A percentile compares a stretch with the other conserved stretches of the same genome.
These are phyloP conservation scores for Ascaphus truei DNA, from an alignment of 2,113 vertebrate genomes.

Conservation along the genomic window DNA sequence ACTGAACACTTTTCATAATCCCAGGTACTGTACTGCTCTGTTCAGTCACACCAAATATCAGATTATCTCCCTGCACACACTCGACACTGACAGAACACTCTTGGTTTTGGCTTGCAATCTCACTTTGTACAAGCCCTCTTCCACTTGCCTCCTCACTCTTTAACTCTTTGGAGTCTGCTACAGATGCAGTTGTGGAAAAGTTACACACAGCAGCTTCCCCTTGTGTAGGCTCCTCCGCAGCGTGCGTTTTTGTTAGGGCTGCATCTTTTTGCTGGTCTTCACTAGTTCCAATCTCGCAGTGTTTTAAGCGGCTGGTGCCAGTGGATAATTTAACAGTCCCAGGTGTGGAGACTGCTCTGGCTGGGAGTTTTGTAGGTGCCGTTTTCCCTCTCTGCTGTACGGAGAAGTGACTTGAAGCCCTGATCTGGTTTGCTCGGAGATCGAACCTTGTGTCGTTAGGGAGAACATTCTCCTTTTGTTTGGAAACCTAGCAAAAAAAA, in stretches of 20 bases:
- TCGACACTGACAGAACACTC: background rate
- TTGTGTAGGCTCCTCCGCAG: background rate
- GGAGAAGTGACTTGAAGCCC: background rate
- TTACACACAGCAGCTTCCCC: background rate
- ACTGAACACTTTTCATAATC: too few species aligned
- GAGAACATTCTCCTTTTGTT: conserved; percentile 30
- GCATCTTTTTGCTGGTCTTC: background rate
- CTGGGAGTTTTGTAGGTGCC: background rate
- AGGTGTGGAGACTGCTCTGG: background rate
- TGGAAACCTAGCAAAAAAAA: conserved; percentile 44
- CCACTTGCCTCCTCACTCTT: background rate
- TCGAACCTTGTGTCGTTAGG: background rate
- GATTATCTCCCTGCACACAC: background rate
- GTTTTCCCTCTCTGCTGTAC: background rate
- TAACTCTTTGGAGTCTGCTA: too few species aligned
- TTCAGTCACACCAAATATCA: background rate
- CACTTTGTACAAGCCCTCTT: background rate
- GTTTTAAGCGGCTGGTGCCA: background rate
- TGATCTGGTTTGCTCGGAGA: background rate
- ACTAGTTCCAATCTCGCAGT: background rate
- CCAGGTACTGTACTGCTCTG: background rate
- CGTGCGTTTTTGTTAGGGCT: background rate
- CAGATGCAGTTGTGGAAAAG: too few species aligned
- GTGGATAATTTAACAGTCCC: background rate
- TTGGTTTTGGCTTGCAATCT: background rate